Evolutionary conservation across 2,888 invertebrate genomes (phyloP).

Genomic region (Craniophora ligustri): DNA sequence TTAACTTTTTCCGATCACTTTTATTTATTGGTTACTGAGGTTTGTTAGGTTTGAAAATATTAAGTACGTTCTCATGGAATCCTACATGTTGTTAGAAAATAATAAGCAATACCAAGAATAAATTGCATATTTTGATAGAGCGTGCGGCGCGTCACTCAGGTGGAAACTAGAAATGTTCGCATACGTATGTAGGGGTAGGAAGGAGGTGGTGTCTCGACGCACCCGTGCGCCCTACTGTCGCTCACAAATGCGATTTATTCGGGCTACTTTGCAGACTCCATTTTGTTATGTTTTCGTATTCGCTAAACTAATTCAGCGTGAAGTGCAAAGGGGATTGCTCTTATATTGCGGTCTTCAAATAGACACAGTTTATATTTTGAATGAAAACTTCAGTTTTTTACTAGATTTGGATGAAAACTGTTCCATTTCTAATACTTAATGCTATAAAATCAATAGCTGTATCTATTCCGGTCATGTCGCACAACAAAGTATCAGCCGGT

Average conservation of each 20-base stretch:
- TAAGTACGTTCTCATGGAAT: slow-evolving; percentile 9
- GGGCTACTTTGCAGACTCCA: slow-evolving; percentile 69
- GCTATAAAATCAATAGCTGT: slow-evolving; percentile 64
- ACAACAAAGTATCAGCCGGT: slow-evolving; percentile 77
- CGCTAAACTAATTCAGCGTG: slow-evolving; percentile 58
- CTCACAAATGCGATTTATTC: slow-evolving; percentile 77
- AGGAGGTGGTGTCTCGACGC: slow-evolving; percentile 57
- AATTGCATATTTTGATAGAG: slow-evolving; percentile 80
- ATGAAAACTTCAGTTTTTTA: slow-evolving; percentile 5
- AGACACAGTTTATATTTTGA: slow-evolving; percentile 16
- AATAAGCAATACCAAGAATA: slow-evolving; percentile 69
- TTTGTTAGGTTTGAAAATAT: slow-evolving; percentile 30
- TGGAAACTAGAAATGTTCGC: slow-evolving; percentile 78
- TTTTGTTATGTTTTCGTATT: slow-evolving; percentile 66
- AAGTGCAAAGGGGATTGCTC: slow-evolving; percentile 53
- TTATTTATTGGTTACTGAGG: slow-evolving; percentile 28
- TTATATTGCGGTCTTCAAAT: slow-evolving; percentile 33
- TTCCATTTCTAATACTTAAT: slow-evolving; percentile 49
- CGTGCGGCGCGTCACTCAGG: slow-evolving; percentile 68
- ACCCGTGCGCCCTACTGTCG: slow-evolving; percentile 49
- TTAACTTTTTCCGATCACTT: slow-evolving; percentile 25
- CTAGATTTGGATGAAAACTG: slow-evolving; percentile 1
- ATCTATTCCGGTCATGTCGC: slow-evolving; percentile 76
- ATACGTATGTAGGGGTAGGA: slow-evolving; percentile 55
- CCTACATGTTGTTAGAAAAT: slow-evolving; percentile 52